Conservation (phyloP, 2,797 vertebrate genomes). For the Premnoplex brunnescens region DNA sequence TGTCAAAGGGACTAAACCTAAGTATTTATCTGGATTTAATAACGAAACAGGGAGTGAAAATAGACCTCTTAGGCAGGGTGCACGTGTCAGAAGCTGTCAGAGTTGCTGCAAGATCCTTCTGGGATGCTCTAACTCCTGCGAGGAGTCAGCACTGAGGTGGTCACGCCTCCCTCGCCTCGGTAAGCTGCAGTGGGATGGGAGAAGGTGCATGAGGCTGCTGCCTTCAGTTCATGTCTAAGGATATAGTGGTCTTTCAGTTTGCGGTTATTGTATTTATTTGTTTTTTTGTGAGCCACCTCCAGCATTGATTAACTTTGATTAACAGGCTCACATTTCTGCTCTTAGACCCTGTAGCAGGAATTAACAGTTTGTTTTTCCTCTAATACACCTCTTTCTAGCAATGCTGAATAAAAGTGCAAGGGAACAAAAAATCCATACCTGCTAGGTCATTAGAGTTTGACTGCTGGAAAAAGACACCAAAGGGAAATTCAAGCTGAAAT, state of each 20-base stretch:
- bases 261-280: not conserved
- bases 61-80: not conserved
- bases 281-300: not conserved
- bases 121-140: not conserved
- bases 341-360: not conserved
- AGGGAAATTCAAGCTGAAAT: constrained; percentile 12
- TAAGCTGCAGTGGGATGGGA: not conserved
- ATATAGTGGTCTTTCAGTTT: not conserved
- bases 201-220: not conserved
- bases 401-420: not conserved
- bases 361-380: not conserved
- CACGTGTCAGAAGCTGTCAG: not conserved
- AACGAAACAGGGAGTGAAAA: not conserved
- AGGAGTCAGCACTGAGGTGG: rapidly evolving
- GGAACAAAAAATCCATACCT: not conserved
- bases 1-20: not conserved
- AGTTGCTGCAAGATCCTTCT: not conserved
- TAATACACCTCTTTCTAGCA: not conserved
- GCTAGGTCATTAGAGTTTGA: not conserved
- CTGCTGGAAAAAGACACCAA: not conserved
- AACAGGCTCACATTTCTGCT: not conserved
- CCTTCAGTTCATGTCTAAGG: not conserved
- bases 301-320: not conserved
- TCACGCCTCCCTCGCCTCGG: rapidly evolving
- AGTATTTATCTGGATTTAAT: not conserved